These are phyloP conservation scores for Dysmachus trigonus DNA, from an alignment of 2,888 invertebrate species.

Conservation along the genomic window DNA sequence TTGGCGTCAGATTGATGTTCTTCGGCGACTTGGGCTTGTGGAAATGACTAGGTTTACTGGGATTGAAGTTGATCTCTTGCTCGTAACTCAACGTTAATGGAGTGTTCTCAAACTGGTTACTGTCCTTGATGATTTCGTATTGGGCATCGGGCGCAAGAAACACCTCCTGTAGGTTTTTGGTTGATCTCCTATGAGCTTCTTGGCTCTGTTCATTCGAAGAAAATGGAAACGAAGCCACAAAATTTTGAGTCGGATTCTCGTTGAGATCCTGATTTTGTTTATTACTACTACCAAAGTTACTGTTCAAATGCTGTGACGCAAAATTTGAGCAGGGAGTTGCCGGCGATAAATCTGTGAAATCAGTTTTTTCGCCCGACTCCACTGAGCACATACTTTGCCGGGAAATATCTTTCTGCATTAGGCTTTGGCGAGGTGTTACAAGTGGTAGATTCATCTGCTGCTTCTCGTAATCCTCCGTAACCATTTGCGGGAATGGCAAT, in stretches of 20 bases:
- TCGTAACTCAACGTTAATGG: slow-evolving; percentile 53
- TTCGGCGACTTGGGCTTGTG: slow-evolving; percentile 53
- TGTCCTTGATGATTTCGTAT: slow-evolving; percentile 67
- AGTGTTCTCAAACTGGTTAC: slow-evolving; percentile 52
- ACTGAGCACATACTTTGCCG: slow-evolving; percentile 63
- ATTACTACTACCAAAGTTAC: slow-evolving; percentile 8
- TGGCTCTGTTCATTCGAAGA: slow-evolving; percentile 64
- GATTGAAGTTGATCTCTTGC: slow-evolving; percentile 52
- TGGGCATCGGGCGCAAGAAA: slow-evolving; percentile 72
- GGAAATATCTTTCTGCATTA: slow-evolving; percentile 60
- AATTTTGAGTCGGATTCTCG: slow-evolving; percentile 55
- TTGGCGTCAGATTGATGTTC: slow-evolving; percentile 58
- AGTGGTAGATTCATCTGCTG: slow-evolving; percentile 54
- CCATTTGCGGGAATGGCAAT: slow-evolving; percentile 67
- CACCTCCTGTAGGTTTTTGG: slow-evolving; percentile 60
- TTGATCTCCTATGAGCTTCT: slow-evolving; percentile 63
- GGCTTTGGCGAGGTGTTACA: slow-evolving; percentile 57
- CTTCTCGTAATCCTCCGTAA: slow-evolving; percentile 61
- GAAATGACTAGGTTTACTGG: slow-evolving; percentile 46
- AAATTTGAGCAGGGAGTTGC: slow-evolving; percentile 60
- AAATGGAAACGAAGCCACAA: slow-evolving; percentile 62
- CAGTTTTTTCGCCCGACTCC: slow-evolving; percentile 64
- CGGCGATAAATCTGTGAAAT: slow-evolving; percentile 64
- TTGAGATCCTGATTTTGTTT: slow-evolving; percentile 49
- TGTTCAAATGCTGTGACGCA: slow-evolving; percentile 50